Base-by-base conservation (phyloP, 2,797 vertebrate species). In the Myotis vivesi region DNA sequence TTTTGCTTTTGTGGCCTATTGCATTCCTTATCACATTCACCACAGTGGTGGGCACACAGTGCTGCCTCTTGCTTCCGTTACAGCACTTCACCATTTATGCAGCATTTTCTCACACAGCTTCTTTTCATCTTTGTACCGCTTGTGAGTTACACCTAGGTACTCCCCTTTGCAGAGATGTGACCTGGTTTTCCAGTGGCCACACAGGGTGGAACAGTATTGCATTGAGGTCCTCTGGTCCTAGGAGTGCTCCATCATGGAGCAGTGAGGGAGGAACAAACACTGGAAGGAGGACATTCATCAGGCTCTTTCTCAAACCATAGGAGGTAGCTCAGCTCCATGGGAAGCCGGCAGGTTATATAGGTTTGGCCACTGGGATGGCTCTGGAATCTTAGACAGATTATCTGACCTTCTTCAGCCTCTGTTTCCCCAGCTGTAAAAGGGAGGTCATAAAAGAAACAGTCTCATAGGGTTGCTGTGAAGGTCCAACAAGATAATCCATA, bases 221-320 rank as follows among this genome's bases (percentile, higher is more conserved):
- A 33, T 9, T 3, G 3, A 76, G 57, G 62, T 57, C 49, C 19
- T 75, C 55, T 25, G 38, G 25, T 82, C 73, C 30, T 13, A 8
- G 36, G 64, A 16, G 36, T 10, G 4, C 0, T 4, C 5, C 53
- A 0, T 0, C 19, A 8, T 3, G 38, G 69, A 44, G n/a, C 69
- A 22, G n/a, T 0, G 17, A 51, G 23, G 41, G 8, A 89, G n/a
- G 38, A 51, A 46, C 20, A 5, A 25, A 16, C 44, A 12, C 69
- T 69, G 12, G 6, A 10, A 13, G 49, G 55, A 87, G 30, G 59
- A 64, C 81, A 33, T 57, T 55, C 59, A 66, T 6, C 9, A 36
- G 55, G n/a, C 15, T 46, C 20, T n/a, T 62, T 51, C 49, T 95
- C 30, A 12, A 33, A 51, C 33, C 33, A 59, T 17, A 64, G 79